Evolutionary conservation across 1,140 invertebrate genomes (phyloP), one percentile per base, ranked within the genome.

Genomic region (Drosophila chauvacae): DNA sequence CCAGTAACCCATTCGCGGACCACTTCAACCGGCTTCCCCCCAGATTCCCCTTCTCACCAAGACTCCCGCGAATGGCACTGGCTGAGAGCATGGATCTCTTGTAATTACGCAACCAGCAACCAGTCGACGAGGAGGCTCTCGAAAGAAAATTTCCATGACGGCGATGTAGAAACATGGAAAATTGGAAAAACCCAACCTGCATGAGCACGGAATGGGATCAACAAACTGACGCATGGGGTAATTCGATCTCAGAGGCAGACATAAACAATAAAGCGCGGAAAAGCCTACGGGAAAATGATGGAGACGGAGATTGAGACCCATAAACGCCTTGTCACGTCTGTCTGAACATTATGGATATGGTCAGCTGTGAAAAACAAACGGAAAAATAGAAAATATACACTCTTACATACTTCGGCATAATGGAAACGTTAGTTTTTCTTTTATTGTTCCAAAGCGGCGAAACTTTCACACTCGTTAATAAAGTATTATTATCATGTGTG

Each of bases 401-500:
- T 51, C 79, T 87, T 58, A 82, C 71, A 58, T 14, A 75, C 59
- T 55, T 78, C 72, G 62, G 70, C 76, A 66, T 84, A 74, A 84
- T 80, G 83, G 71, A 86, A 87, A 86, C 72, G 77, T 75, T 83
- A 71, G 56, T 77, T 87, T 86, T 87, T 88, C 80, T 62, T 85
- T 85, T 77, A 78, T 86, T 66, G 62, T 77, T 69, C 65, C 41
- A 68, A 69, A 62, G 64, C 73, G 70, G 63, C 64, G 77, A 88
- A 87, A 87, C 83, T 87, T 87, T 87, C 83, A 88, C 83, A 73
- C 75, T 87, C 71, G 77, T 84, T 84, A 84, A 73, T 60, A 60
- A 72, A 60, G 50, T 51, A 60, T 60, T 60, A 72, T 59, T 60
- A 60, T 51, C 26, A 33, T 51, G 37, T 68, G 65, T 66, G 16